Conservation (phyloP, 2,888 invertebrate species). For the Podotricha telesiphe region DNA sequence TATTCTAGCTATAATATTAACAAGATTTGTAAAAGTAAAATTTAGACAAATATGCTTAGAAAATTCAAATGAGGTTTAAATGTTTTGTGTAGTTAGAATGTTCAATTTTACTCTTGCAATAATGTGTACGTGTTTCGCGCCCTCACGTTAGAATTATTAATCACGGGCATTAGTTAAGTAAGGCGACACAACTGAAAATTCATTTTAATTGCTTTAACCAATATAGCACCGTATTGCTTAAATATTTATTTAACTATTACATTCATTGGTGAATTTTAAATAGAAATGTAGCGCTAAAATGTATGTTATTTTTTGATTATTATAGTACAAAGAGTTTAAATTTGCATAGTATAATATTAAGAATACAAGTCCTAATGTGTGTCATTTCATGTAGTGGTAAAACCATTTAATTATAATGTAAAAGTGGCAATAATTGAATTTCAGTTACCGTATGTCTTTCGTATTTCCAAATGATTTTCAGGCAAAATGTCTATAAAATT, state of each 20-base stretch:
- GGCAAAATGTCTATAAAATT: too few species aligned
- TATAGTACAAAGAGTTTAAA: too few species aligned
- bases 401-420: too few species aligned
- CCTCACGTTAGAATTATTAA: slow-evolving; percentile 37
- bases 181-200: slow-evolving; percentile 33
- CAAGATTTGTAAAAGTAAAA: neutral
- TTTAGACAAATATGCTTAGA: neutral
- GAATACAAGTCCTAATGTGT: too few species aligned
- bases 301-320: too few species aligned
- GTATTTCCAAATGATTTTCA: too few species aligned
- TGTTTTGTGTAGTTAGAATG: slow-evolving; percentile 20
- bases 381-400: too few species aligned
- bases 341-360: too few species aligned
- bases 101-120: slow-evolving; percentile 17
- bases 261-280: neutral
- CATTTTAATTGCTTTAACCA: slow-evolving; percentile 23
- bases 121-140: slow-evolving; percentile 27
- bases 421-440: too few species aligned
- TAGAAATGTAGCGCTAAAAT: too few species aligned
- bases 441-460: too few species aligned
- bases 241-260: slow-evolving; percentile 2
- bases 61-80: neutral
- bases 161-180: slow-evolving; percentile 40
- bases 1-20: too few species aligned
- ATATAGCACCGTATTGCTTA: neutral